Evolutionary conservation across 2,888 invertebrate genomes (phyloP).

Genomic region (Drosophila neotestacea): DNA sequence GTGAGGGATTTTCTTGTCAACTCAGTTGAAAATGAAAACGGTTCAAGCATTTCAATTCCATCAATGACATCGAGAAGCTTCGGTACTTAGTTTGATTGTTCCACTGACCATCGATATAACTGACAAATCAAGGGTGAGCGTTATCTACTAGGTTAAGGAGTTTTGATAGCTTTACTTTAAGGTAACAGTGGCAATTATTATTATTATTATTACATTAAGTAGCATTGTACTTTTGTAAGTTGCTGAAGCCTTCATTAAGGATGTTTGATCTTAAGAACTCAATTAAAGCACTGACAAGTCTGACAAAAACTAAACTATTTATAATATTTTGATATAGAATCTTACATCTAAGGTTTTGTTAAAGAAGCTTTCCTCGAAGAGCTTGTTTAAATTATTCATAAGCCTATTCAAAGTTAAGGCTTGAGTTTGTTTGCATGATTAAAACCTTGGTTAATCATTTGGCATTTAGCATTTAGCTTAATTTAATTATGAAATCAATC

Average conservation of each 20-base stretch:
- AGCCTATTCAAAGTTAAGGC: no score
- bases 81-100: conserved; percentile 36
- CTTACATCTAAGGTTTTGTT: not conserved
- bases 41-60: conserved; percentile 4
- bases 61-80: conserved; percentile 23
- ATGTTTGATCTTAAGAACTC: no score
- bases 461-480: not conserved
- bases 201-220: no score
- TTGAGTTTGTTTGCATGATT: no score
- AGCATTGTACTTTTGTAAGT: no score
- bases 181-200: not conserved
- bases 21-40: not conserved
- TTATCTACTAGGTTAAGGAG: conserved; percentile 18
- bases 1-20: conserved; percentile 68
- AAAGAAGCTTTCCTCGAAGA: not conserved
- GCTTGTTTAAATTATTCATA: not conserved
- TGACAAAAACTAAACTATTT: no score
- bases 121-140: conserved; percentile 5
- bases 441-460: no score
- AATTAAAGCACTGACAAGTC: no score
- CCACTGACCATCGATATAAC: conserved; percentile 6
- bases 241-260: no score
- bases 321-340: no score
- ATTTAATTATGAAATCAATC: not conserved
- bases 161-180: not conserved